These are phyloP conservation scores for Tapera naevia DNA, from an alignment of 2,797 vertebrate species.

Conservation along the genomic window DNA sequence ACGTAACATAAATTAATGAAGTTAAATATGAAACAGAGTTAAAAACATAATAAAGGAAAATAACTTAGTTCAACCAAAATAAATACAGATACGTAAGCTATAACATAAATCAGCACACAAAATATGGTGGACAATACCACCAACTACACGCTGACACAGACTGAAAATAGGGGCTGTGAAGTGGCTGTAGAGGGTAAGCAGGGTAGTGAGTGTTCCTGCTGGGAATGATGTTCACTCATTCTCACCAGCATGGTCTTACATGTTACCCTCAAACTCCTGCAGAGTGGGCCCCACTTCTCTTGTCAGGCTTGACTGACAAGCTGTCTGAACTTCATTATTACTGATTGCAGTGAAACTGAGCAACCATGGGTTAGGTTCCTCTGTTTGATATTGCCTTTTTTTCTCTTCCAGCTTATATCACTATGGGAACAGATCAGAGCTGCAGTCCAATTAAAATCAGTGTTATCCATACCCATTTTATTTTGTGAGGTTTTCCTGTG, in stretches of 20 bases:
- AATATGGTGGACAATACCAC: background rate
- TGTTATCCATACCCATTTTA: background rate
- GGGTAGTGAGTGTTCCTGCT: background rate
- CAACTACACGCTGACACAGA: background rate
- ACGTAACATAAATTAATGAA: slow-evolving; percentile 24
- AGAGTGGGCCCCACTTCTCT: background rate
- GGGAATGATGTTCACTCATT: background rate
- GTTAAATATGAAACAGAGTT: slow-evolving; percentile 25
- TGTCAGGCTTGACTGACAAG: background rate
- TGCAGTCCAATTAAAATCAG: background rate
- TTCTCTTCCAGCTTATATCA: background rate
- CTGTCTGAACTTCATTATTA: background rate
- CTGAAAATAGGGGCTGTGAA: background rate
- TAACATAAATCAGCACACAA: slow-evolving; percentile 30
- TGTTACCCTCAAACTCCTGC: background rate
- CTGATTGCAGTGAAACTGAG: background rate
- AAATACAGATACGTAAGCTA: background rate
- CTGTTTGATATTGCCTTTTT: background rate
- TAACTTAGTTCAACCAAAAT: slow-evolving; percentile 49
- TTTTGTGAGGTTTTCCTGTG: background rate
- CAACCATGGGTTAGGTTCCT: background rate
- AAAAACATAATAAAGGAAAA: slow-evolving; percentile 43
- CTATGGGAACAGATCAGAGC: background rate
- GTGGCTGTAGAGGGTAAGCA: background rate
- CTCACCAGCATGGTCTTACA: background rate